Conservation (phyloP, 2,797 vertebrate genomes). For the Accipiter badius region DNA sequence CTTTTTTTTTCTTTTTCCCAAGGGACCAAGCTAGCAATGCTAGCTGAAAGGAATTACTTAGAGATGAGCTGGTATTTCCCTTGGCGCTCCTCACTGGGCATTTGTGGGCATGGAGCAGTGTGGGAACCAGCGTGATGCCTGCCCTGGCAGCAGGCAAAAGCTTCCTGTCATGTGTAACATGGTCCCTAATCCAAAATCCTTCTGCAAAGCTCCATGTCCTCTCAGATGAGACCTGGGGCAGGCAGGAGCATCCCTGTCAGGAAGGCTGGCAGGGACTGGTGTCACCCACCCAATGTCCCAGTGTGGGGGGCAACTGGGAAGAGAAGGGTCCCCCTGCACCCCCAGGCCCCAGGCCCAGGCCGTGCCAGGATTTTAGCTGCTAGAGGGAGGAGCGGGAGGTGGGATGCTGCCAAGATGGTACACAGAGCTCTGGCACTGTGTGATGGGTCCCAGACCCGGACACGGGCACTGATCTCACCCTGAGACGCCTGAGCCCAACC, state of each 20-base stretch:
- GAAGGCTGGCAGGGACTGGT: background rate
- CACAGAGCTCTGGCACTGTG: background rate
- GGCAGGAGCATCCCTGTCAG: background rate
- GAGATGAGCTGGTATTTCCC: background rate
- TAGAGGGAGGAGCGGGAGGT: background rate
- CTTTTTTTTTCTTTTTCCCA: background rate
- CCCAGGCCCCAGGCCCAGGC: background rate
- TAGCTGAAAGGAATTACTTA: background rate
- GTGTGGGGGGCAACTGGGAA: rapidly evolving
- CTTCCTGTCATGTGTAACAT: rapidly evolving
- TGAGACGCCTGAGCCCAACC: background rate
- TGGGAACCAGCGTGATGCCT: background rate
- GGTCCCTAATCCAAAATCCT: background rate
- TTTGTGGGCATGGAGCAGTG: background rate
- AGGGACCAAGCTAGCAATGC: background rate
- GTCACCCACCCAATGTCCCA: background rate
- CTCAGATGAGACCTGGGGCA: background rate
- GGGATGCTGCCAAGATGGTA: rapidly evolving
- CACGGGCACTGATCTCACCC: background rate
- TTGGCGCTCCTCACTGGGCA: background rate
- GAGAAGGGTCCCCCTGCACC: background rate
- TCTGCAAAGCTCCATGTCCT: background rate
- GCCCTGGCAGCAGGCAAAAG: background rate
- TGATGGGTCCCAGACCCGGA: rapidly evolving
- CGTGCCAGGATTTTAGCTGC: background rate